A percentile compares a stretch with the other conserved stretches of the same genome.
phyloP scores from a whole-genome alignment of 2,113 vertebrate species.

The Sclerurus mexicanus region DNA sequence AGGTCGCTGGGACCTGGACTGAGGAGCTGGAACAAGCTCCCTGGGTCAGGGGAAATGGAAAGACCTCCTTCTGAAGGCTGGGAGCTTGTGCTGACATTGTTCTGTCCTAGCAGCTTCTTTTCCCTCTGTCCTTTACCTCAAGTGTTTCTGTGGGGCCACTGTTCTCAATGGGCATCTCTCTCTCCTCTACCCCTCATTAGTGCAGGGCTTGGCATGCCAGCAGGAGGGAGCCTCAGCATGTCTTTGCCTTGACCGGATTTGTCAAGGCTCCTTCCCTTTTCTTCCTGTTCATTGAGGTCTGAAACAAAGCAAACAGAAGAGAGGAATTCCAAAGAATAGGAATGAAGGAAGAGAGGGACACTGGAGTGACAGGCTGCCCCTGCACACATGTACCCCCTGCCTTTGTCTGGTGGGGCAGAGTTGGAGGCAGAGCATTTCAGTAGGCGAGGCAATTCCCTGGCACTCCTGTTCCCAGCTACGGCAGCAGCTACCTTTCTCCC shows the following conservation, averaged over 20 bases:
- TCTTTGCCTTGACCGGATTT: slow-evolving; percentile 68
- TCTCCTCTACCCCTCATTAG: slow-evolving; percentile 60
- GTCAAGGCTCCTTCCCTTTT: slow-evolving; percentile 67
- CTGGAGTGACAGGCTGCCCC: slow-evolving; percentile 36
- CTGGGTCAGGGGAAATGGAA: not conserved
- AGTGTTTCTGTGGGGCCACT: slow-evolving; percentile 1
- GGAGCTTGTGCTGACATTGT: not conserved
- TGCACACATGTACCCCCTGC: not conserved
- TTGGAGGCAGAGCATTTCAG: not conserved
- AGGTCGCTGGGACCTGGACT: not conserved
- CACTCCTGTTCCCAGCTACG: not conserved
- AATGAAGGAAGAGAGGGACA: not conserved
- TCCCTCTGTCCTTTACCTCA: not conserved
- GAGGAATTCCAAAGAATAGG: slow-evolving; percentile 55
- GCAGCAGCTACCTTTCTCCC: not conserved
- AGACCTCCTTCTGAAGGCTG: not conserved
- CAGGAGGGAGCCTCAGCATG: slow-evolving; percentile 55
- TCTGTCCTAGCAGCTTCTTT: not conserved
- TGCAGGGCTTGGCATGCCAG: slow-evolving; percentile 37
- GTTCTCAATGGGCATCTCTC: not conserved
- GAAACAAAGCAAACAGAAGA: slow-evolving; percentile 67
- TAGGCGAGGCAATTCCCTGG: not conserved
- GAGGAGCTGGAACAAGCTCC: not conserved
- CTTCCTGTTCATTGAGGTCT: slow-evolving; percentile 69
- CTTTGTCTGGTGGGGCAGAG: not conserved